Base-by-base conservation (phyloP, 2,113 vertebrate genomes). In the Morphnarchus princeps region DNA sequence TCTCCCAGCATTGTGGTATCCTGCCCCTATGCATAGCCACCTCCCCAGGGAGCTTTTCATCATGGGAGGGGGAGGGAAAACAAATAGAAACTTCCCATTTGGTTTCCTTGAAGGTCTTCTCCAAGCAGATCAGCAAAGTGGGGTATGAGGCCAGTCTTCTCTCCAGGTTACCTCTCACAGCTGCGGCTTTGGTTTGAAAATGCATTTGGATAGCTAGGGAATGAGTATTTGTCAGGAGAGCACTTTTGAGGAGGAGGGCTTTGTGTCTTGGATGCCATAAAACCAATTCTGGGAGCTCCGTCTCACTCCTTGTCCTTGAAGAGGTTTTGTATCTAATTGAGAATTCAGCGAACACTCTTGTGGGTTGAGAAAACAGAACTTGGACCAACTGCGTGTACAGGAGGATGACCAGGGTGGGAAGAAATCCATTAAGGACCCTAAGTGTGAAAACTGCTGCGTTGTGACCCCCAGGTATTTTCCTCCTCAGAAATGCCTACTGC, bases 231-330 rank as follows among this genome's bases (percentile, higher is more conserved):
- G 54, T 65, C 42, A 66, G 82, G 34, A 82, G 49, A 91, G 62
- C 40, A 54, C 82, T 83, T 65, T 45, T 38, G 67, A 93, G 52
- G 26, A 90, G 79, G 26, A 92, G 38, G 42, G 54, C 12, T 83
- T 84, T 93, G 59, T 84, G 47, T 36, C 47, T 63, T 52, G 45
- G 65, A 74, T 74, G 57, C 52, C 43, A 38, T 74, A 82, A 93
- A 97, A 63, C 16, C 82, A 71, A 29, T 91, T 78, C 72, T 90
- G 88, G 67, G 67, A 93, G 86, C 88, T 89, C 89, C 78, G 47
- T 62, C 77, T 96, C 55, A 8, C 59, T 91, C 47, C 67, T 81
- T 36, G 24, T 91, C 47, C 67, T 81, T 36, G 47, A 87, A 82
- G 88, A 92, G 88, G 72, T 43, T 93, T 87, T 87, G 29, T 92